Conservation (phyloP, 2,888 invertebrate species). For the Hirtodrosophila cameraria region DNA sequence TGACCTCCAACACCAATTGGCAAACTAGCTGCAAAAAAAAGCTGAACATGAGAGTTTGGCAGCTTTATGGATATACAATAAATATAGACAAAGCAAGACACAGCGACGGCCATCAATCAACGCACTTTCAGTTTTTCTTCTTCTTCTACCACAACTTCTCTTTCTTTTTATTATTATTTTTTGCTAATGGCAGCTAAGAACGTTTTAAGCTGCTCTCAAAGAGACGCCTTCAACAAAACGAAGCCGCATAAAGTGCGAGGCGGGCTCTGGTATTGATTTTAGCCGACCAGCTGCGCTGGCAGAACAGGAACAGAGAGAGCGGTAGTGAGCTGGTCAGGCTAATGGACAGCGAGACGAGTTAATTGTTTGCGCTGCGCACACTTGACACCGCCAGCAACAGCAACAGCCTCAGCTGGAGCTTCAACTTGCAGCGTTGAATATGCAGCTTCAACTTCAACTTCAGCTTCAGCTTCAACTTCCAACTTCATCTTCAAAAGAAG, state of each 20-base stretch:
- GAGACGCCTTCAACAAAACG: constrained; percentile 1
- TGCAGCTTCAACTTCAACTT: no score
- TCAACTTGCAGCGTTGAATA: no score
- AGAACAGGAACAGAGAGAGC: constrained; percentile 3
- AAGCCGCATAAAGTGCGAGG: constrained; percentile 58
- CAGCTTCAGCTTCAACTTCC: constrained; percentile 5
- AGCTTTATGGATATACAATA: constrained; percentile 8
- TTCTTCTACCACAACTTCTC: constrained; percentile 8
- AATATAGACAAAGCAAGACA: constrained; percentile 7
- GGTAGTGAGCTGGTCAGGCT: constrained; percentile 22
- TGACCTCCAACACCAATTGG: constrained; percentile 66
- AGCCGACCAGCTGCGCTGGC: constrained; percentile 27
- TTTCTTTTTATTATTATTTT: constrained; percentile 8
- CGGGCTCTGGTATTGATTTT: constrained; percentile 65
- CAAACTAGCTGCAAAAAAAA: constrained; percentile 26
- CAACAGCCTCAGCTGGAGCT: not conserved
- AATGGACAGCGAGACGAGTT: constrained; percentile 74
- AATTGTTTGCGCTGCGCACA: constrained; percentile 69
- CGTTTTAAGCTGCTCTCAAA: constrained; percentile 31
- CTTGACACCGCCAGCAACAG: constrained; percentile 50
- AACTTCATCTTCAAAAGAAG: constrained; percentile 44
- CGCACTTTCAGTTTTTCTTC: constrained; percentile 71
- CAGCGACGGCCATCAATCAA: constrained; percentile 68
- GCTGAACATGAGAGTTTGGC: constrained; percentile 19
- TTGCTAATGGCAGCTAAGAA: constrained; percentile 30